phyloP scores from a whole-genome alignment of 2,888 invertebrate genomes.

The Prenolepis imparis region DNA sequence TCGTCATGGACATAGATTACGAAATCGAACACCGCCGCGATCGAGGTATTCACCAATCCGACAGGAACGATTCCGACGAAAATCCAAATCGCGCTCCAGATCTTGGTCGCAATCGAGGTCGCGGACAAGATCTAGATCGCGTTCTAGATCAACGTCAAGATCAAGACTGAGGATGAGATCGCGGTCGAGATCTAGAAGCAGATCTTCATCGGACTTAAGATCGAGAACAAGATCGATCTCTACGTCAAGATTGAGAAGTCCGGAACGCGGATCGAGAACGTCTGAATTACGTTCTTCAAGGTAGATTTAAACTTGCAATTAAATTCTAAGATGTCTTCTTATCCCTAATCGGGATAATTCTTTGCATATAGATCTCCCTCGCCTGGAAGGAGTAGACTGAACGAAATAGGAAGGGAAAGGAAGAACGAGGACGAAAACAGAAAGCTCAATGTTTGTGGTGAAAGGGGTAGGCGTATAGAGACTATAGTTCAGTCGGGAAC shows the following conservation, averaged over 20 bases:
- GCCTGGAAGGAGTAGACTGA: slow-evolving; percentile 69
- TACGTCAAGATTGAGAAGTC: slow-evolving; percentile 72
- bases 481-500: slow-evolving; percentile 82
- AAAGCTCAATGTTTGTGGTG: slow-evolving; percentile 66
- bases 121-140: slow-evolving; percentile 58
- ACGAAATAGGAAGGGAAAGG: slow-evolving; percentile 68
- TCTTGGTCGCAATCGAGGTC: slow-evolving; percentile 76
- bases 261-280: slow-evolving; percentile 68
- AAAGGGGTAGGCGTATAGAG: slow-evolving; percentile 81
- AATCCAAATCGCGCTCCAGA: slow-evolving; percentile 80
- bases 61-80: slow-evolving; percentile 80
- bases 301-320: slow-evolving; percentile 65
- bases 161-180: slow-evolving; percentile 77
- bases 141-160: slow-evolving; percentile 80
- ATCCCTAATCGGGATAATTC: slow-evolving; percentile 8
- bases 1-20: slow-evolving; percentile 72
- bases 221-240: slow-evolving; percentile 75
- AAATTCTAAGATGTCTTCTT: not conserved
- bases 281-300: slow-evolving; percentile 79
- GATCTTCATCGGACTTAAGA: slow-evolving; percentile 65
- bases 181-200: slow-evolving; percentile 67
- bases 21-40: slow-evolving; percentile 68
- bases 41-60: slow-evolving; percentile 76
- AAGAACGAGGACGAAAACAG: slow-evolving; percentile 72
- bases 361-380: slow-evolving; percentile 75